Evolutionary conservation across 1,140 invertebrate genomes (phyloP), one percentile per base, ranked within the genome.

Genomic region (Drosophila oshimai): DNA sequence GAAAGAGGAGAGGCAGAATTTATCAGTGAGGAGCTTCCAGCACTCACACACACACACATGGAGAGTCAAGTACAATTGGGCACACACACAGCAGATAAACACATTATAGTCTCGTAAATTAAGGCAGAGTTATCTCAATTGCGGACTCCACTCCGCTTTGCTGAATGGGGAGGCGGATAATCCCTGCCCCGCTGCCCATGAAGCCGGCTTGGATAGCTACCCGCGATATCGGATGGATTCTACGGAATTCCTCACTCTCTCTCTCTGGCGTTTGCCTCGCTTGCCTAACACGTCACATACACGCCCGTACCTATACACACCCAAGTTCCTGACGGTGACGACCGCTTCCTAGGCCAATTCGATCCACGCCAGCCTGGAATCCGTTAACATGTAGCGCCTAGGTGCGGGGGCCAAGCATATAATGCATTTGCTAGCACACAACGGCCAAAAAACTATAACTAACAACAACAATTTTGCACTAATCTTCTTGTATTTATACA

Each of bases 391-490:
- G 53, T 51, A 86, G 44, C 57, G 81, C 64, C 61, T 74, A 83
- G 54, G 80, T 74, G 69, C 44, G 69, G 47, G 54, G 57, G 70
- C 39, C 49, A 54, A 26, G 54, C 64, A 76, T 64, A 51, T 24
- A 70, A 74, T 81, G 72, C 83, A 86, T 86, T 87, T 88, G 76
- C 68, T 69, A 65, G 31, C 64, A 71, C 57, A 80, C 61, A 61
- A 76, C 62, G 71, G 61, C 39, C 75, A 69, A 87, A 81, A 80
- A 50, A 54, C 76, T 74, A 79, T 86, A 87, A 77, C 73, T 86
- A 86, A 86, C 83, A 86, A 86, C 81, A 86, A 86, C 83, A 86
- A 86, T 81, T 86, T 86, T 87, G 81, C 76, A 81, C 81, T 86
- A 86, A 76, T 76, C 60, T 81, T 83, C 76, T 86, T 64, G 70